Conservation (phyloP, 1,140 invertebrate species). For the Steinernema khuongi region DNA sequence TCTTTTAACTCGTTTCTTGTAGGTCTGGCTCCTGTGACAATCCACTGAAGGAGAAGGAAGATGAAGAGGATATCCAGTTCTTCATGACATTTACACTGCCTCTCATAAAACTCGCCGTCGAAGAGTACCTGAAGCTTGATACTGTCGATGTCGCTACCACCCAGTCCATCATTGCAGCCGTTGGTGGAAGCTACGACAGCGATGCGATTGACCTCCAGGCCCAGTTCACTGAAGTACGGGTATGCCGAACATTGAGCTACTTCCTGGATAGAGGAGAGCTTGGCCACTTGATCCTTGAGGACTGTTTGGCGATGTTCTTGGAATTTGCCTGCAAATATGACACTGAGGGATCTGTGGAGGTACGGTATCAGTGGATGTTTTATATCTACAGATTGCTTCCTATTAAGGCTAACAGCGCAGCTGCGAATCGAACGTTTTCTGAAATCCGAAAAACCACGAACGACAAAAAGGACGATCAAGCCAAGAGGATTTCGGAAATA, state of each 20-base stretch:
- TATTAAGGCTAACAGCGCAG: no score
- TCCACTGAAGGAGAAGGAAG: conserved; percentile 28
- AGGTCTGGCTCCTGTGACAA: conserved; percentile 2
- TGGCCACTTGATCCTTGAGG: conserved; percentile 75
- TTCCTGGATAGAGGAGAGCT: conserved; percentile 83
- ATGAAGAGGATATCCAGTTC: conserved; percentile 63
- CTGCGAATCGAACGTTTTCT: no score
- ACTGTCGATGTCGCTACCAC: conserved; percentile 43
- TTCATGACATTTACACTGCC: conserved; percentile 72
- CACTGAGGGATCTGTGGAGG: neutral
- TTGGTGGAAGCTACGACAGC: neutral
- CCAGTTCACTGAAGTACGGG: conserved; percentile 59
- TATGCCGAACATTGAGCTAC: conserved; percentile 78
- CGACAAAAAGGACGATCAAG: neutral
- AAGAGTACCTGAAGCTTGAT: conserved; percentile 60
- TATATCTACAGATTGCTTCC: no score
- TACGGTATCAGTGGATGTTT: neutral
- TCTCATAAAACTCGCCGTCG: conserved; percentile 62
- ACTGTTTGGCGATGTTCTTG: conserved; percentile 78
- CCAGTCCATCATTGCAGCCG: neutral
- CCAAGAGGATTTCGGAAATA: conserved; percentile 59
- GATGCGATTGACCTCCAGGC: conserved; percentile 28
- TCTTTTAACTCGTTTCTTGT: conserved; percentile 9
- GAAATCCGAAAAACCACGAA: neutral
- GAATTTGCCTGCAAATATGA: conserved; percentile 62